These are phyloP conservation scores for Tapirus indicus DNA, from an alignment of 2,797 vertebrate genomes.

Conservation along the genomic window DNA sequence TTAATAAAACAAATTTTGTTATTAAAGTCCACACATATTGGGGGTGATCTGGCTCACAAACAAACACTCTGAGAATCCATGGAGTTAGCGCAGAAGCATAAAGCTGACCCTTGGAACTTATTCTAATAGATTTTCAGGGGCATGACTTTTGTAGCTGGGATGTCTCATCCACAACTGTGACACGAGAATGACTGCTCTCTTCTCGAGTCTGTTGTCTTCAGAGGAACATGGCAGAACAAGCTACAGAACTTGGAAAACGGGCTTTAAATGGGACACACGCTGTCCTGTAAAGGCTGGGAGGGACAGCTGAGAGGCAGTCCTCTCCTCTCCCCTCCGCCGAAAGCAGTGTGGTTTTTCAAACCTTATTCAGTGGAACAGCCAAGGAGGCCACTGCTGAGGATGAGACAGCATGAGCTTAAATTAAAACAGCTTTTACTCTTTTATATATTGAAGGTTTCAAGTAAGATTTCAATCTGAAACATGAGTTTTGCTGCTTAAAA, in stretches of 20 bases:
- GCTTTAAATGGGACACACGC: background rate
- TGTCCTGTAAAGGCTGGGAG: background rate
- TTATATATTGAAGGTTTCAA: background rate
- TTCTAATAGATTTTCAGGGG: background rate
- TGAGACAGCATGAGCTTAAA: background rate
- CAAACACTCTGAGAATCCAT: background rate
- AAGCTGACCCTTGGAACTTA: background rate
- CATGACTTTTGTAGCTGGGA: background rate
- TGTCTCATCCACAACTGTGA: background rate
- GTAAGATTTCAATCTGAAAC: conserved; percentile 12
- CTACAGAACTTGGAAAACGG: background rate
- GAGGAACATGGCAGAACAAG: background rate
- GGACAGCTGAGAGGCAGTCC: background rate
- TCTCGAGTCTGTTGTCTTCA: background rate
- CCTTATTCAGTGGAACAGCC: background rate
- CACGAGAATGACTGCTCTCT: background rate
- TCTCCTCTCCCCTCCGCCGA: background rate
- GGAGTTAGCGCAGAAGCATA: background rate
- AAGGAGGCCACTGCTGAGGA: background rate
- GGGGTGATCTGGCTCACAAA: background rate
- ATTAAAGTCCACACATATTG: background rate
- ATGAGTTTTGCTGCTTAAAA: background rate
- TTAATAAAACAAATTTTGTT: background rate
- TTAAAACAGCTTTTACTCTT: background rate
- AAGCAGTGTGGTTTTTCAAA: background rate